Evolutionary conservation across 2,888 invertebrate species (phyloP), one percentile per base, ranked within the genome.

Genomic region (Meandrusa payeni): DNA sequence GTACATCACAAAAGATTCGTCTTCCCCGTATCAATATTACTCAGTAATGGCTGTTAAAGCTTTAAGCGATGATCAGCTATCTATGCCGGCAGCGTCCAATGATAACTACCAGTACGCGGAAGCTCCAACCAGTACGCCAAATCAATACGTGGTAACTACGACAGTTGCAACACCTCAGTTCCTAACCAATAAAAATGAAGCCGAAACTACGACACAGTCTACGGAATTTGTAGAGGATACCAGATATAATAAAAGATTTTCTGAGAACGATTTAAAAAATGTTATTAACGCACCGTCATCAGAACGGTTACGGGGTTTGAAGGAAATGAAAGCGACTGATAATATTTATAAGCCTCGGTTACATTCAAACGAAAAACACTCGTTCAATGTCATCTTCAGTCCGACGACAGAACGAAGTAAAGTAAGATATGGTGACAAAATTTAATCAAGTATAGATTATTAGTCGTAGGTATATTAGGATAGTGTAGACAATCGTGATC

Each of bases 401-500:
- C 68, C 69, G 11, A 47, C 64, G 5, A 65, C 61, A 47, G 53
- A 57, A 2, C 59, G 61, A 42, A 73, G 70, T 19, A 76, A 73
- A 52, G 63, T 75, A 2, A 83, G 81, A 61, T 86, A 86, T 61
- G 86, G 86, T 69, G 86, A 86, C 57, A 83, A 82, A 78, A 72
- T 79, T 57, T 78, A 63, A 72, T 46, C 41, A 46, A 31, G 47
- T 60, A 55, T 64, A 55, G 54, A 69, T 61, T 61, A 59, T 61
- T 53, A 50, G 50, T 60, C 49, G 48, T 61, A 63, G 37, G 37
- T 55, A 49, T 57, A 55, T 53, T 54, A 55, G 54, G 37, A 17
- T 47, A 53, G 39, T 58, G 43, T 58, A 57, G 42, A 48, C 55
- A 59, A 52, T 49, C 56, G 70, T 76, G 75, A 73, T 68, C 59